Evolutionary conservation across 2,888 invertebrate genomes (phyloP), one percentile per base, ranked within the genome.

Genomic region (Petrolisthes cinctipes): DNA sequence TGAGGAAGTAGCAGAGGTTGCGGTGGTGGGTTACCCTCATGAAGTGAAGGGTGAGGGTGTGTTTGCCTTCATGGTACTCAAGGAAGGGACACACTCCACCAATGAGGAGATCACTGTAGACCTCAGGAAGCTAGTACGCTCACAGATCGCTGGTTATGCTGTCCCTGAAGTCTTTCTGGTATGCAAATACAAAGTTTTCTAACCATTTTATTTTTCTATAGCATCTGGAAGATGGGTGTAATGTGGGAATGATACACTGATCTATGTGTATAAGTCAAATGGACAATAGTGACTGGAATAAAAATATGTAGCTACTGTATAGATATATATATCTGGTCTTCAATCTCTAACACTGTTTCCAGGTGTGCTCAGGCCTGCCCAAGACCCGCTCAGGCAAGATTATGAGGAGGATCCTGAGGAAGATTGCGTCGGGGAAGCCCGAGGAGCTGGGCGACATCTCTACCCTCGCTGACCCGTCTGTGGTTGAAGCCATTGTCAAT

Each of bases 381-480:
- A 93, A 93, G 91, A 94, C 94, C 2, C 91, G 94, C 78, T 94
- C 94, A 6, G 94, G 94, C 0, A 94, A 94, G 91, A 94, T 94
- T 57, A 94, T 94, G 94, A 91, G 94, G 54, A 91, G 94, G 82
- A 93, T 94, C 78, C 92, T 94, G 86, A 91, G 93, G 51, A 93
- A 93, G 91, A 92, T 94, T n/a, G 94, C 93, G 4, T 91, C 91
- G 9, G 91, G 89, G 51, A 82, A 91, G 75, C 73, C 87, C 0
- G 90, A 91, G 5, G 91, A 91, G 14, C 85, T 91, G 51, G 91
- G 91, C 7, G 91, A 91, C 85, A 90, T 86, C 11, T 90, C 91
- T 37, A 91, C 91, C 9, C 87, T 91, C 68, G 91, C 91, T 17
- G 91, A 91, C 82, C 91, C 91, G 9, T 54, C 83, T 9, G 89